phyloP scores from a whole-genome alignment of 2,113 vertebrate genomes.

The Cepphus grylle region DNA sequence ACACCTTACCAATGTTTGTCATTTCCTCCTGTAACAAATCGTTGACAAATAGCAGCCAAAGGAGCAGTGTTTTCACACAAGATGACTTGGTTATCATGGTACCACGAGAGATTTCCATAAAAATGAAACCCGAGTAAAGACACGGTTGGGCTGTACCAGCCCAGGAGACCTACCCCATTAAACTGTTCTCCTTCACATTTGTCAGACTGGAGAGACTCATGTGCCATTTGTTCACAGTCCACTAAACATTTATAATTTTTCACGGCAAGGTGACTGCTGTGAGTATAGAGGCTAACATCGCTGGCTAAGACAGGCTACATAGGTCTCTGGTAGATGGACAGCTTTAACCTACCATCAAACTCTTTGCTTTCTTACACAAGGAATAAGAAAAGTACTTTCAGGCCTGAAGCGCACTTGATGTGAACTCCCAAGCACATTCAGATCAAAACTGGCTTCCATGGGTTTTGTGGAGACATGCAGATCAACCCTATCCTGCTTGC shows the following conservation, averaged over 20 bases:
- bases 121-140: not conserved
- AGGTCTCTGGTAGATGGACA: not conserved
- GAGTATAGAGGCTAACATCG: not conserved
- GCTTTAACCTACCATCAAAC: not conserved
- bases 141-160: not conserved
- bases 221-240: not conserved
- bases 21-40: conserved; percentile 2
- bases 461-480: not conserved
- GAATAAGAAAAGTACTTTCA: not conserved
- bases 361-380: not conserved
- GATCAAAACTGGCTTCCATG: not conserved
- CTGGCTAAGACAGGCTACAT: not conserved
- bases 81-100: not conserved
- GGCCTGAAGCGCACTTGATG: not conserved
- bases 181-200: not conserved
- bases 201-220: not conserved
- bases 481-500: not conserved
- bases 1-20: not conserved
- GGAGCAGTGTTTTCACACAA: not conserved
- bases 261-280: not conserved
- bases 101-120: not conserved
- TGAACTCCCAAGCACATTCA: not conserved
- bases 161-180: not conserved
- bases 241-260: not conserved
- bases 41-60: not conserved